These are phyloP conservation scores for Hydractinia echinata DNA, from an alignment of 30 jellyfish, hydroid and myxozoan species.

Conservation along the genomic window DNA sequence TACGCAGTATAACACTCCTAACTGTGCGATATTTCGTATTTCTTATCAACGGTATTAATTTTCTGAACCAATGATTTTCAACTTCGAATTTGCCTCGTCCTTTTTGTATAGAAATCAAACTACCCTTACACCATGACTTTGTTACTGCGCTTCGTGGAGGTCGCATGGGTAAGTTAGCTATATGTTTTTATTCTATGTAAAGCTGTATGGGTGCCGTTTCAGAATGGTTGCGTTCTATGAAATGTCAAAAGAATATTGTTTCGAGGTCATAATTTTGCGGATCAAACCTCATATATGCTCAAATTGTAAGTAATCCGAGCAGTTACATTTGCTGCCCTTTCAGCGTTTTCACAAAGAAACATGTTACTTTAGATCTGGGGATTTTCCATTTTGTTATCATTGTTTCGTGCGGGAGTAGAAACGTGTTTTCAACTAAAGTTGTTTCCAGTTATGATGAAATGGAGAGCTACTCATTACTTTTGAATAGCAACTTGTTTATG, in stretches of 20 bases:
- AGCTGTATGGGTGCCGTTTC: too few relatives aligned
- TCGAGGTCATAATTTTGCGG: too few relatives aligned
- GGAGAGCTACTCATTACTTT: conserved; percentile 54
- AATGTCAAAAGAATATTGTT: too few relatives aligned
- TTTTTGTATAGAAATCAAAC: conserved; percentile 54
- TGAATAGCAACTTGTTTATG: conserved; percentile 62
- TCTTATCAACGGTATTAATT: too few relatives aligned
- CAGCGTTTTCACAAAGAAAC: not conserved
- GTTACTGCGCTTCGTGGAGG: conserved; percentile 92
- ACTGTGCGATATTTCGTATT: too few relatives aligned
- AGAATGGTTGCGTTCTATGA: too few relatives aligned
- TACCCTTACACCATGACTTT: conserved; percentile 95
- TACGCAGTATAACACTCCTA: too few relatives aligned
- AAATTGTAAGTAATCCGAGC: not conserved
- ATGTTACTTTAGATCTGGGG: conserved; percentile 75
- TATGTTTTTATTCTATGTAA: too few relatives aligned
- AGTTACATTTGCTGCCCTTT: not conserved
- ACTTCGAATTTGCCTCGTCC: not conserved
- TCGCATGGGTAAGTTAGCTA: conserved; percentile 67
- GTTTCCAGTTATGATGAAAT: conserved; percentile 79
- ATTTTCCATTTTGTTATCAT: conserved; percentile 87
- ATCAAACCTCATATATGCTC: not conserved
- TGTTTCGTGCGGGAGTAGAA: conserved; percentile 84
- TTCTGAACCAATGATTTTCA: not conserved
- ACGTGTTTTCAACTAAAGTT: conserved; percentile 71